Evolutionary conservation across 2,888 invertebrate genomes (phyloP), one percentile per base, ranked within the genome.

Genomic region (Abscondita cerata): DNA sequence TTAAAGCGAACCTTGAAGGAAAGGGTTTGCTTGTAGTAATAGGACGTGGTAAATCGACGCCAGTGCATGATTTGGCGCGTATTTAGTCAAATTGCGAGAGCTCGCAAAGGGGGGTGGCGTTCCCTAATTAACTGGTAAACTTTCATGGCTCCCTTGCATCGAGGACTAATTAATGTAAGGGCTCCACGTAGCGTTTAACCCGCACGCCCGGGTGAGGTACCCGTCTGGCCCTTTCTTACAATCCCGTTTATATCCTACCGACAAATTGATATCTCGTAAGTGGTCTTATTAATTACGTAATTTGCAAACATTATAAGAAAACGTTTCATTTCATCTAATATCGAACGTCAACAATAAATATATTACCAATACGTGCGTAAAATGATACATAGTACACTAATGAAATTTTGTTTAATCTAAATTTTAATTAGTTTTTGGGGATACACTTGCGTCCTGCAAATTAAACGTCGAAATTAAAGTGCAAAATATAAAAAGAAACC

Each of bases 41-140:
- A 41, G 48, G 51, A 34, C 46, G 52, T 34, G 38, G 51, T 20
- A 34, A 55, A 34, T n/a, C 55, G 55, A 56, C 64, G 59, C 56
- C 60, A 64, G 69, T 64, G 64, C 65, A 68, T 62, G 66, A 68
- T 66, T 68, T 65, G 64, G 68, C 64, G 66, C 67, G 73, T 73
- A 75, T 75, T 75, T 71, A 72, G 72, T 72, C 75, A 74, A 75
- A 73, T 75, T 74, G 73, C 73, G 71, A 73, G 70, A 73, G 75
- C 72, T 72, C 71, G 72, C 73, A 73, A 74, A 73, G 74, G 25
- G 71, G 65, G 73, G 72, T 74, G 73, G 77, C 75, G 75, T 77
- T 74, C 76, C 77, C 80, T 80, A 81, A 81, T 81, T 81, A 81
- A 81, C 81, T 81, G 80, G 80, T 80, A 81, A 81, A 81, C 80